Conservation (phyloP, 1,140 invertebrate species). For the Littorina saxatilis region DNA sequence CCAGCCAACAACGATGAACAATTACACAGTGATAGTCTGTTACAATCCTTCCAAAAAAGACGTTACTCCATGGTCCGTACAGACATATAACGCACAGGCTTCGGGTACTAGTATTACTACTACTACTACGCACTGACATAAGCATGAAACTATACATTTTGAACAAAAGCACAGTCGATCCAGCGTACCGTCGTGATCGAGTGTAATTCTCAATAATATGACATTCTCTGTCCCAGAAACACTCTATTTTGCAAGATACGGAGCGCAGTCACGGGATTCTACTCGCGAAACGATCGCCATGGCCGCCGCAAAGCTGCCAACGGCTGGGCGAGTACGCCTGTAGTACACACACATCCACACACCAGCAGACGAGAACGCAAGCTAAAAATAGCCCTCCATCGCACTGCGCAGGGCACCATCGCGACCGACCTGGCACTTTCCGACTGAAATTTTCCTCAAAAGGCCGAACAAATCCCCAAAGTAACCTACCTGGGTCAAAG, state of each 20-base stretch:
- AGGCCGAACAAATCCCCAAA: neutral
- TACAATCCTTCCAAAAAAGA: no score
- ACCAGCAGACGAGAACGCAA: constrained; percentile 8
- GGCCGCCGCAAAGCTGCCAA: neutral
- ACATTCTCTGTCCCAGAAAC: neutral
- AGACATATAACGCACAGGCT: no score
- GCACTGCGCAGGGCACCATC: constrained; percentile 22
- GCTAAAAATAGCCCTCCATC: constrained; percentile 32
- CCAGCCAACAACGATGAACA: no score
- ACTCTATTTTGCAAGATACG: neutral
- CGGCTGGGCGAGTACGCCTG: constrained; percentile 33
- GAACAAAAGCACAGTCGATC: no score
- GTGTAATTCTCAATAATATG: no score
- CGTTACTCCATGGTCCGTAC: no score
- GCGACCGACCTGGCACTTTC: neutral
- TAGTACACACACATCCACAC: constrained; percentile 29
- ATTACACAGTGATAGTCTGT: no score
- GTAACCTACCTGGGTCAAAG: neutral
- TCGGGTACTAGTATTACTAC: no score
- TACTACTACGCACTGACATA: no score
- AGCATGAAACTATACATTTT: no score
- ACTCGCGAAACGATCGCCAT: constrained; percentile 3
- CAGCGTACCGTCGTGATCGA: no score
- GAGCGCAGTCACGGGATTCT: no score
- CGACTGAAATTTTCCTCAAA: neutral